Evolutionary conservation across 2,888 invertebrate species (phyloP).

Genomic region (Nesidiocoris tenuis): DNA sequence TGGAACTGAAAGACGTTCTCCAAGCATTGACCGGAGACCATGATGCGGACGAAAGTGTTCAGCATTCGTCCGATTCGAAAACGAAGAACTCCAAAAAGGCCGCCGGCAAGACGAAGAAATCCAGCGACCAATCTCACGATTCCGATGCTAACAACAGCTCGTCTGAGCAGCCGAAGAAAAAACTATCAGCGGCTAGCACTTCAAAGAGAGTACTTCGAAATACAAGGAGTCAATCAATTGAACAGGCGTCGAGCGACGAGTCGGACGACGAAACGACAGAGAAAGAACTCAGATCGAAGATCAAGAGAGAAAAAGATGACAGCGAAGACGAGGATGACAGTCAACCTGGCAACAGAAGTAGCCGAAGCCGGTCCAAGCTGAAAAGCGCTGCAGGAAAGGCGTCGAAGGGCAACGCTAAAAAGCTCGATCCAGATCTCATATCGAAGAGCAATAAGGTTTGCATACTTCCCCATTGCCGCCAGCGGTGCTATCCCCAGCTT

Average conservation of each 20-base stretch:
- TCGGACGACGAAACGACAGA: neutral
- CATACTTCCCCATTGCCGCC: conserved; percentile 12
- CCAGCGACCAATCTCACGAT: neutral
- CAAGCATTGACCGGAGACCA: conserved; percentile 23
- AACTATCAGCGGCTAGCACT: neutral
- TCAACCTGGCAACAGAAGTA: neutral
- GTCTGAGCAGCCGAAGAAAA: neutral
- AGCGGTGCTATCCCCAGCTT: conserved; percentile 25
- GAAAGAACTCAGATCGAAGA: neutral
- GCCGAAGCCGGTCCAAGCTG: neutral
- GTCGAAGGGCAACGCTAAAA: neutral
- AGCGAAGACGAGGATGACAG: neutral
- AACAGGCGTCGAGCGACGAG: neutral
- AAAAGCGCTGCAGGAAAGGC: neutral
- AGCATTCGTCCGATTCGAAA: neutral
- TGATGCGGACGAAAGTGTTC: neutral
- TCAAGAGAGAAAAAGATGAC: neutral
- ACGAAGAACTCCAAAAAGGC: neutral
- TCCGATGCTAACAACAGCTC: too few species aligned
- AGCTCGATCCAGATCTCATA: neutral
- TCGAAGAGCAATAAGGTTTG: conserved; percentile 33
- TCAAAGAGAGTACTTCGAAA: neutral
- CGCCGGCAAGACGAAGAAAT: neutral
- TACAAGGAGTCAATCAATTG: neutral
- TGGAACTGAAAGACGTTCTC: conserved; percentile 30